Base-by-base conservation (phyloP, 2,113 vertebrate species). In the human (Homo sapiens) region DNA sequence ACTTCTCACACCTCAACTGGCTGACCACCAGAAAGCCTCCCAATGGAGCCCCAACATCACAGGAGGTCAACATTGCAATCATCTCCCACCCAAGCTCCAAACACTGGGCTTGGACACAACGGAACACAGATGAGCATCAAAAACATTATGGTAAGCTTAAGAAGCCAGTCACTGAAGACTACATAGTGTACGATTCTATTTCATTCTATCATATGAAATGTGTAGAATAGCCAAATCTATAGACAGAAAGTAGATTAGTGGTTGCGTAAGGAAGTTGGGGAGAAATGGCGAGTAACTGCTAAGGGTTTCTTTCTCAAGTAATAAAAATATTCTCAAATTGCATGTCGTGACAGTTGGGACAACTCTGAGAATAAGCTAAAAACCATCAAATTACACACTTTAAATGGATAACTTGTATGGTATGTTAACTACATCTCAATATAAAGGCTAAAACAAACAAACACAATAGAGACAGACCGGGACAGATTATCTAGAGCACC, bases 281-380 rank as follows among this genome's bases (percentile, higher is more conserved):
- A 6, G n/a, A 97, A 94, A 92, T 3, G 50, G 12, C 93, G 11
- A 84, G 13, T 22, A 27, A 93, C 43, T 22, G 1, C 55, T 76
- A 48, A 40, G 27, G 22, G 20, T 40, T 89, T 94, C 85, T 59
- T 88, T 55, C 35, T 38, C 16, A 11, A 17, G 18, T 11, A 20
- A 92, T 3, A n/a, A 92, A 89, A 93, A 80, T 30, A 17, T 87
- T 76, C 52, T 55, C 79, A 96, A 96, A 59, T 10, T 78, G 25
- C 45, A n/a, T 88, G 20, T 57, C 14, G 12, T 61, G n/a, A 92
- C 8, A n/a, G 48, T 0, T 93, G 20, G 13, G 13, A n/a, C 12
- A 79, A 82, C 20, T 90, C 35, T 52, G 2, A 55, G 6, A 80
- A 50, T 50, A 76, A 68, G 55, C 25, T 86, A 78, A 80, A 86